Percentiles rank a stretch among this genome's conserved stretches.
These are phyloP conservation scores for Brevimyrus niger DNA, from an alignment of 2,113 vertebrate species.

Conservation along the genomic window DNA sequence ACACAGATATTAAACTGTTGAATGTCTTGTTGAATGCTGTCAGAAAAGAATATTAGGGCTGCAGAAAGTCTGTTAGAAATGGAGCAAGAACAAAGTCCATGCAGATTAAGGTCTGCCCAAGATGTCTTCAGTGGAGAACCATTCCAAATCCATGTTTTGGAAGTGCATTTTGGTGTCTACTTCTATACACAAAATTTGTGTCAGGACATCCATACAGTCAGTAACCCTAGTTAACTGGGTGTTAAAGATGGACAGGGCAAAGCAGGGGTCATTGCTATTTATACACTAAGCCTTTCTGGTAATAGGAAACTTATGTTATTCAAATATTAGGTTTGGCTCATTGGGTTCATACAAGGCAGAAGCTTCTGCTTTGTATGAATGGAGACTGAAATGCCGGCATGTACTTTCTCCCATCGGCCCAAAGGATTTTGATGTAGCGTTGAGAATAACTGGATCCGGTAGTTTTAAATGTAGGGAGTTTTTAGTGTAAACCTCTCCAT, in stretches of 20 bases:
- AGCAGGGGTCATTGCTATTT: constrained; percentile 35
- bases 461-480: not conserved
- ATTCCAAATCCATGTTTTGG: not conserved
- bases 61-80: not conserved
- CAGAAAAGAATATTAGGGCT: not conserved
- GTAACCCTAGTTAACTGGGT: constrained; percentile 37
- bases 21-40: not conserved
- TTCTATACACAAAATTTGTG: constrained; percentile 13
- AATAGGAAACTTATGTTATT: constrained; percentile 15
- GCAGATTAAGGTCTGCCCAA: constrained; percentile 38
- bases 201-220: constrained; percentile 22
- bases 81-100: not conserved
- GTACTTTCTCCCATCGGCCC: not conserved
- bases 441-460: not conserved
- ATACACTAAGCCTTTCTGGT: constrained; percentile 21
- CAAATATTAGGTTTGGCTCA: constrained; percentile 31
- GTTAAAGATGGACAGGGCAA: constrained; percentile 34
- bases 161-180: not conserved
- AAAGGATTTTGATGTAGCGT: not conserved
- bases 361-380: not conserved
- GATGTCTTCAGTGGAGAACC: constrained; percentile 36
- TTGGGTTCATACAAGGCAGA: not conserved
- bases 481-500: not conserved
- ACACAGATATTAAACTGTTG: not conserved
- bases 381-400: not conserved